Conservation (phyloP, 2,888 invertebrate species). For the Scaptomyza tumidula region DNA sequence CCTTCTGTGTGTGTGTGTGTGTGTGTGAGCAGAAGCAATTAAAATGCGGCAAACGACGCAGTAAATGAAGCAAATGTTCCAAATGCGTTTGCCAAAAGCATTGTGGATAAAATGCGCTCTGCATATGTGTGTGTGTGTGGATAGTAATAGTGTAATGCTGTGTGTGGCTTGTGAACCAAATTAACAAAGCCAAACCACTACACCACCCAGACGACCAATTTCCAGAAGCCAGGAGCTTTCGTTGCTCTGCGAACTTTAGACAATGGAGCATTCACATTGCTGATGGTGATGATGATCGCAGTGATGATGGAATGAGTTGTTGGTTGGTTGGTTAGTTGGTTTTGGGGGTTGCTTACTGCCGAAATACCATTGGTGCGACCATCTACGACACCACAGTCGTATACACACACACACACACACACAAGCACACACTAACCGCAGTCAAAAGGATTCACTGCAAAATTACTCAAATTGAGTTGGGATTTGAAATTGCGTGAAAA, state of each 20-base stretch:
- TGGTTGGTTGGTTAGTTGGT: slow-evolving; percentile 9
- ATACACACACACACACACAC: neutral
- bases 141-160: slow-evolving; percentile 21
- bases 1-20: slow-evolving; percentile 31
- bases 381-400: slow-evolving; percentile 12
- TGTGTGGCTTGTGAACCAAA: slow-evolving; percentile 65
- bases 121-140: slow-evolving; percentile 32
- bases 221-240: slow-evolving; percentile 67
- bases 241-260: slow-evolving; percentile 63
- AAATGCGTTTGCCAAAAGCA: slow-evolving; percentile 78
- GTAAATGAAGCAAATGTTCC: slow-evolving; percentile 79
- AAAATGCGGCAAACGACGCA: slow-evolving; percentile 81
- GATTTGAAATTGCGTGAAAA: slow-evolving; percentile 79
- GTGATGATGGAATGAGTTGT: slow-evolving; percentile 34
- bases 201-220: slow-evolving; percentile 66
- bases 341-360: neutral
- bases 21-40: slow-evolving; percentile 75
- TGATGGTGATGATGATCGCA: slow-evolving; percentile 26
- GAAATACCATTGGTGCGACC: slow-evolving; percentile 24
- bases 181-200: slow-evolving; percentile 71
- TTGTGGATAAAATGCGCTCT: slow-evolving; percentile 31
- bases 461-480: slow-evolving; percentile 81
- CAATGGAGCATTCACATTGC: slow-evolving; percentile 59
- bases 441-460: slow-evolving; percentile 77
- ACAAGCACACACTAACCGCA: slow-evolving; percentile 47